Base-by-base conservation (phyloP, 2,113 vertebrate species). In the Triplophysa rosa region DNA sequence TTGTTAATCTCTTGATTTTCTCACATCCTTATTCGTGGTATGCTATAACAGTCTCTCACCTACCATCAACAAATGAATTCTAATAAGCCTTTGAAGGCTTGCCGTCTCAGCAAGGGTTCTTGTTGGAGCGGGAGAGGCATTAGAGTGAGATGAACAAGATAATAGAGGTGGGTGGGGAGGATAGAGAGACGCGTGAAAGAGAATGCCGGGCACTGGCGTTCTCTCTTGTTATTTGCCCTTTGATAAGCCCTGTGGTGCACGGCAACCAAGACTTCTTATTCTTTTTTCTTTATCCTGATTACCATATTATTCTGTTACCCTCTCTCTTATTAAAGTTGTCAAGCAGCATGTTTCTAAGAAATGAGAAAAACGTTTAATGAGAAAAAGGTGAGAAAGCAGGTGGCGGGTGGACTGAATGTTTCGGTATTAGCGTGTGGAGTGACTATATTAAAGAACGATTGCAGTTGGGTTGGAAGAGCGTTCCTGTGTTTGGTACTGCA, bases 121-220 rank as follows among this genome's bases (percentile, higher is more conserved):
- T 73, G 66, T 77, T 79, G 76, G 45, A 75, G 68, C 19, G 67
- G 11, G 54, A 17, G 79, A 80, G 76, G 85, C 58, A 65, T 76
- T 74, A 61, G 73, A 21, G 74, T 49, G 73, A 69, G 73, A 80
- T 83, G 78, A 70, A 82, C 79, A 78, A 82, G 84, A 82, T 87
- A 74, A 84, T 81, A 78, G 64, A 52, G 56, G 23, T 29, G 52
- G 33, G n/a, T 16, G 12, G 47, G 56, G 16, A 29, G 69, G 5
- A n/a, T n/a, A n/a, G 37, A 66, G 42, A 70, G 21, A 45, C 47
- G 45, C 26, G 73, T 65, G 73, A 49, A 68, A 42, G 19, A 21
- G 63, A 58, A 74, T 8, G 26, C 24, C 37, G 14, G 52, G 61
- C 29, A 37, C 78, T 58, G 40, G 67, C 66, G 79, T 61, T 61